Evolutionary conservation across 2,888 invertebrate genomes (phyloP), one percentile per base, ranked within the genome.

Genomic region (Pristionchus exspectatus): DNA sequence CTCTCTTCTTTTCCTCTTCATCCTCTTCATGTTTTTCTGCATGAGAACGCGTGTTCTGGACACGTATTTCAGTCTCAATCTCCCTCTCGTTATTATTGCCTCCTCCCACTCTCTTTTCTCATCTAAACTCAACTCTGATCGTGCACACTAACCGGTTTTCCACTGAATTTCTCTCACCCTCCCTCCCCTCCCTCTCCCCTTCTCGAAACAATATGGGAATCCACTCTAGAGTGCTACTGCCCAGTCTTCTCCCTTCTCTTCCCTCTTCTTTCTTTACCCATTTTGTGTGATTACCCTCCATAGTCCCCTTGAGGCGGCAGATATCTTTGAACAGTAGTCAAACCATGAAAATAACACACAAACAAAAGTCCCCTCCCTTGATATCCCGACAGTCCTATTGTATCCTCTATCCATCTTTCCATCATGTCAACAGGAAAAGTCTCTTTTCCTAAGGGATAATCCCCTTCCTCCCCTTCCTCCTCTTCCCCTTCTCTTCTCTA

Each of bases 391-490:
- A 81, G 50, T 74, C 74, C 74, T 54, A 83, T 83, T 83, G 54
- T 59, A 56, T 85, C 59, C 59, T 83, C 59, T 83, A 56, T 56
- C 83, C 83, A 56, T 83, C 83, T 83, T 33, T 81, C 59, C 59
- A 30, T 59, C 84, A 56, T 59, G 84, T 85, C 59, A 83, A 83
- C 83, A 83, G 83, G 83, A 83, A 83, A 33, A 74, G 74, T 74
- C 83, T 27, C 50, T 54, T 33, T 27, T 83, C n/a, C n/a, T 54
- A 83, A 38, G 27, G 83, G 56, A 83, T 50, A 83, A 54, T 83
- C 83, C 83, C 83, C 38, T 18, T 54, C 83, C 83, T 56, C 33
- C 33, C 33, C 18, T 16, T 30, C 33, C 81, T 44, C 50, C 24
- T 24, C 77, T 14, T 18, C 77, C 44, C 50, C 81, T 33, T 84